These are phyloP conservation scores for Calidris pygmaea DNA, from an alignment of 2,113 vertebrate species.

Conservation along the genomic window DNA sequence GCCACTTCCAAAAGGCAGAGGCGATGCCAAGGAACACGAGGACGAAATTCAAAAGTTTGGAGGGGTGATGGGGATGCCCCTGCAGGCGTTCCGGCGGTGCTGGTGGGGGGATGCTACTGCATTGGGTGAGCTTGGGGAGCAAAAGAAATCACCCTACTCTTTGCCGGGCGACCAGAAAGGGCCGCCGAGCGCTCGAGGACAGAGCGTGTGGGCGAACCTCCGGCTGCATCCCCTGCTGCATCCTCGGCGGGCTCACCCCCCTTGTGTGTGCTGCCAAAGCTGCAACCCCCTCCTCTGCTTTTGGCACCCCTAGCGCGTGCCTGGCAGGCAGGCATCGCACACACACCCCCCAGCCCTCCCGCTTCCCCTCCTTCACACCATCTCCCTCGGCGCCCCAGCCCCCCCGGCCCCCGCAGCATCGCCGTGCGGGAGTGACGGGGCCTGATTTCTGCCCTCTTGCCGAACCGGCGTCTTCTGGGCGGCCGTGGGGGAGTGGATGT, in stretches of 20 bases:
- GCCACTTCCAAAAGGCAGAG: background rate
- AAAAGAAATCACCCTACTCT: background rate
- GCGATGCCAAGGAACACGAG: background rate
- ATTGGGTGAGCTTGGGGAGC: background rate
- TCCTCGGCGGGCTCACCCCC: accelerated
- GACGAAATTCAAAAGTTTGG: background rate
- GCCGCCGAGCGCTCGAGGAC: accelerated
- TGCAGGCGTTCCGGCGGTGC: too few relatives aligned
- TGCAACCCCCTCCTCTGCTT: background rate
- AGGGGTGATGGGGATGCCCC: accelerated
- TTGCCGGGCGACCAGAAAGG: background rate
- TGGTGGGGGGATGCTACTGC: accelerated
- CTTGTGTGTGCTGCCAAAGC: background rate
- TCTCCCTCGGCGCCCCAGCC: background rate
- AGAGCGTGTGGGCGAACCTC: accelerated
- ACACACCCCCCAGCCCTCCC: background rate
- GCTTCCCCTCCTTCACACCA: background rate
- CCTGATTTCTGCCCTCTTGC: background rate
- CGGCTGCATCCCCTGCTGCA: accelerated
- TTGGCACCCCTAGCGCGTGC: background rate
- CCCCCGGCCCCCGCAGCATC: background rate
- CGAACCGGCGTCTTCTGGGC: background rate
- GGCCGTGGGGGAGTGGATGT: conserved; percentile 58
- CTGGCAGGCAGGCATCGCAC: background rate
- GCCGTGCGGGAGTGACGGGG: background rate